Percentiles rank a stretch among this genome's conserved stretches.
Conservation (phyloP, 2,888 invertebrate genomes). For the Cosmia trapezina region DNA sequence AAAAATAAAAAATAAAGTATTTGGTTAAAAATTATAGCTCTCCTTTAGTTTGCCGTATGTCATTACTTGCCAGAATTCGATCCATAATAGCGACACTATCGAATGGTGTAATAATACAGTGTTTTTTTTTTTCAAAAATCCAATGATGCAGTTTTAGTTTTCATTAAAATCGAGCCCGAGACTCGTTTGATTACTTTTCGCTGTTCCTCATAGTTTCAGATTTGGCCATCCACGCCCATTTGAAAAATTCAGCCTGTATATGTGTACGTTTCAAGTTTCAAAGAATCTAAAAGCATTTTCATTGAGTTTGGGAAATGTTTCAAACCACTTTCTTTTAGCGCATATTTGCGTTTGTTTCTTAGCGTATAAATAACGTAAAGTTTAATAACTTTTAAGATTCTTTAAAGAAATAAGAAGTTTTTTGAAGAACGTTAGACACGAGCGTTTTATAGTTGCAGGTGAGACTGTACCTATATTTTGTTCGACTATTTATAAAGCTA, state of each 20-base stretch:
- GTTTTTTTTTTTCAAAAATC: no score
- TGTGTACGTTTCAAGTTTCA: conserved; percentile 28
- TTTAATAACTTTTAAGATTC: conserved; percentile 23
- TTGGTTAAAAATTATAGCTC: no score
- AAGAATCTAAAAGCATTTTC: conserved; percentile 50
- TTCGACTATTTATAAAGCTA: conserved; percentile 13
- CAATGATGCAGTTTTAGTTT: no score
- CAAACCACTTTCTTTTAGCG: conserved; percentile 26
- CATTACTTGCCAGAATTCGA: no score
- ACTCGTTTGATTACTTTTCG: no score
- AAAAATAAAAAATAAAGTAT: no score
- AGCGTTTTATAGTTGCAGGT: conserved; percentile 5
- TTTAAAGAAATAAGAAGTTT: conserved; percentile 11
- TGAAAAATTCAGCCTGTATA: background rate
- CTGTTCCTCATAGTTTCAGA: no score
- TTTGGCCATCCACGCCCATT: no score
- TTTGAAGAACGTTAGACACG: background rate
- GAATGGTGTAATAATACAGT: no score
- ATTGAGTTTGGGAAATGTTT: conserved; percentile 49
- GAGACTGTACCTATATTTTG: background rate
- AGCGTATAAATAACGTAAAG: conserved; percentile 4
- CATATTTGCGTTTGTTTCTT: conserved; percentile 36
- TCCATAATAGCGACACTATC: no score
- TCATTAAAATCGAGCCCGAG: no score
- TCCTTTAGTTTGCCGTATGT: no score